Conservation (phyloP, 2,888 invertebrate genomes). For the Agrotis ipsilon region DNA sequence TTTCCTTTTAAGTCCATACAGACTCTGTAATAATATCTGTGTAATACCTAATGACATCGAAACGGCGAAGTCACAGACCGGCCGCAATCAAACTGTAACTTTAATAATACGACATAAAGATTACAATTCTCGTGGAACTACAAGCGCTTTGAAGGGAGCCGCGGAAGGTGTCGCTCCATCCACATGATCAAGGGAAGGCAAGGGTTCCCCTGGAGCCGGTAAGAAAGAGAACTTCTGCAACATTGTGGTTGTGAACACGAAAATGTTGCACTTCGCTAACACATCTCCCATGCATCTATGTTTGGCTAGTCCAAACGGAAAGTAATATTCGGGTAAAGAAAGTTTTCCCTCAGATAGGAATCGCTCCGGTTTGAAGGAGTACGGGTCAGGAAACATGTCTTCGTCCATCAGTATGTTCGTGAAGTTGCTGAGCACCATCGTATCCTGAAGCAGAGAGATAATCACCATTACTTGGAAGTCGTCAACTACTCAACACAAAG, state of each 20-base stretch:
- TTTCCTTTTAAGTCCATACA: too few relatives aligned
- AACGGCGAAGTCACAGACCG: background rate
- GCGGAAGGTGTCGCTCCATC: constrained; percentile 96
- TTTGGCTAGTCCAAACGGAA: constrained; percentile 95
- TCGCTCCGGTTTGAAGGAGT: constrained; percentile 94
- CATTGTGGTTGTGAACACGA: constrained; percentile 94
- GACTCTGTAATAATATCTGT: too few relatives aligned
- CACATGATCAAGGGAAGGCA: constrained; percentile 92
- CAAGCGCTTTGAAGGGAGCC: constrained; percentile 93
- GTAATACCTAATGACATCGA: too few relatives aligned
- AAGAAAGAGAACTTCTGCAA: constrained; percentile 94
- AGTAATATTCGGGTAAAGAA: constrained; percentile 92
- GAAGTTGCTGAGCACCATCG: constrained; percentile 95
- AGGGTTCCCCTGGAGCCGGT: constrained; percentile 92
- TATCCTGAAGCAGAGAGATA: constrained; percentile 89
- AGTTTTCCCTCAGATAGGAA: constrained; percentile 93
- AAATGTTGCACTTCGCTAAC: constrained; percentile 94
- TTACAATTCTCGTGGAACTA: constrained; percentile 86
- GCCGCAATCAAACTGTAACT: background rate
- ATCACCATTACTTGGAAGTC: background rate
- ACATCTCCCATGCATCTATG: constrained; percentile 96
- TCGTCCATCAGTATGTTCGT: constrained; percentile 94
- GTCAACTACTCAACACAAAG: too few relatives aligned
- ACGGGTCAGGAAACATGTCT: constrained; percentile 93
- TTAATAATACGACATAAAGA: background rate